Evolutionary conservation across 2,113 vertebrate species (phyloP), one percentile per base, ranked within the genome.

Genomic region (Halichoeres trimaculatus): DNA sequence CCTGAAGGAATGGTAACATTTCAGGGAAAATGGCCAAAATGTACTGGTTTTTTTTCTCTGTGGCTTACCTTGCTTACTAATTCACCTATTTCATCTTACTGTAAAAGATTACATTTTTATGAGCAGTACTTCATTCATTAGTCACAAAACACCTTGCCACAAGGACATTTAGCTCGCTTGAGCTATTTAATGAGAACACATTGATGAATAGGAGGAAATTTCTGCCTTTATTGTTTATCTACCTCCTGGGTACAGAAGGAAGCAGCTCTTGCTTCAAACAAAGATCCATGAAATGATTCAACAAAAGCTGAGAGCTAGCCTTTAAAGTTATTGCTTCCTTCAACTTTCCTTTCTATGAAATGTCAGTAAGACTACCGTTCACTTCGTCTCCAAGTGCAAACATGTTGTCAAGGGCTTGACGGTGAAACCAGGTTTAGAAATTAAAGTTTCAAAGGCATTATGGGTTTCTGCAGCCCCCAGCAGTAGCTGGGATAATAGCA

Each of bases 391-490:
- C 52, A 56, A 58, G 43, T 22, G 16, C 53, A 26, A 80, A 68
- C 30, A 19, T 10, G 34, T 54, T 35, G 48, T 53, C 58, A 20
- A 35, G 76, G 73, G 60, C 48, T 58, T 17, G 35, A 56, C 50
- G 70, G 54, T 64, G 72, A 76, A 59, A 70, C 47, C 50, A 70
- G 67, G 38, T n/a, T 57, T 19, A 34, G 14, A 80, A 76, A 74
- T 75, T 41, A 55, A 76, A 82, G 61, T 75, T 81, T 79, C n/a
- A 74, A 72, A 70, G 26, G 70, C 43, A 64, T 74, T 65, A 60
- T 54, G 23, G 54, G 48, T 80, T 22, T 22, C 19, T 47, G 47
- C 38, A 59, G 70, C 71, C 77, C 79, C 70, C 70, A 77, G 74
- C 78, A 58, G 62, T 80, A 40, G 64, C 50, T 40, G 36, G 10